Conservation (phyloP, 2,113 vertebrate species). For the Ameiurus melas region DNA sequence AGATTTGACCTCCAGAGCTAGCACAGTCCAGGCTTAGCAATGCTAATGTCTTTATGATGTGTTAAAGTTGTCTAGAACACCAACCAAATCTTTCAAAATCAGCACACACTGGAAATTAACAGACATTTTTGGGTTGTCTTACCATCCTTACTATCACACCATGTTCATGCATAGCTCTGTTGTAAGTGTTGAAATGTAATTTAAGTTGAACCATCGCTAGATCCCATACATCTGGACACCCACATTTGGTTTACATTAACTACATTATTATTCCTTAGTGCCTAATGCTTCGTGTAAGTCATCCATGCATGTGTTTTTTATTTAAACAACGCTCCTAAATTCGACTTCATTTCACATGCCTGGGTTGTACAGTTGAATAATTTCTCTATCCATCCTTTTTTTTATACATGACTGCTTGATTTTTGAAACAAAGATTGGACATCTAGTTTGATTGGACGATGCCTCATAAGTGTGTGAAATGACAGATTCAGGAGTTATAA, state of each 20-base stretch:
- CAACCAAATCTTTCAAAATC: not conserved
- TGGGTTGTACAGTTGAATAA: not conserved
- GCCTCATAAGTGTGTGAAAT: not conserved
- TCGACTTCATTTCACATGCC: not conserved
- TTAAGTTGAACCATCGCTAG: not conserved
- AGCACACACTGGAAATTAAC: not conserved
- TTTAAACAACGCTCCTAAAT: not conserved
- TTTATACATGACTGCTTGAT: not conserved
- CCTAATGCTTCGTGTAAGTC: not conserved
- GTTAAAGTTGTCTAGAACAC: not conserved
- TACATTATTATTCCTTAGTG: not conserved
- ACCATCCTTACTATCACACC: not conserved
- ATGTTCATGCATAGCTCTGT: not conserved
- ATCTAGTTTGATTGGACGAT: not conserved
- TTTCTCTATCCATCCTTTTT: not conserved
- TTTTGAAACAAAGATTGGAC: not conserved
- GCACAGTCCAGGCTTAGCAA: not conserved
- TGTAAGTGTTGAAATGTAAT: not conserved
- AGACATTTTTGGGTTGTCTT: too few relatives aligned
- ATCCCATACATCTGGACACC: not conserved
- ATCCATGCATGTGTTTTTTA: too few relatives aligned
- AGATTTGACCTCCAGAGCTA: not conserved
- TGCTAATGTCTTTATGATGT: not conserved
- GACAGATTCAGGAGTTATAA: not conserved
- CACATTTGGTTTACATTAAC: not conserved